Conservation (phyloP, 2,888 invertebrate species). For the Artemia sinica region DNA sequence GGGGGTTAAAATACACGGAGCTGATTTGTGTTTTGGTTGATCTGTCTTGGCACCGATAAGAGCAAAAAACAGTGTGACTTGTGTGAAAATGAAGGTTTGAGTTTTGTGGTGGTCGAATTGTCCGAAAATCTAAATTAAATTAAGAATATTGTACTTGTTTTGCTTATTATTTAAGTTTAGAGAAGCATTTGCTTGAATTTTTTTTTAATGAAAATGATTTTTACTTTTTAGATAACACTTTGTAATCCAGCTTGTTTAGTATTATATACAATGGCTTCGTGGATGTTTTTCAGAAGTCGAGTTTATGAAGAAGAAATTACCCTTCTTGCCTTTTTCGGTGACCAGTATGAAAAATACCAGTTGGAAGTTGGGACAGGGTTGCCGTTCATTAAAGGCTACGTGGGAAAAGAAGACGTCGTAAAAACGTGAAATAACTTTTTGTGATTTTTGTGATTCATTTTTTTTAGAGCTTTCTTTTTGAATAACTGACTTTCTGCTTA, state of each 20-base stretch:
- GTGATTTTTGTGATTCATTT: too few species aligned
- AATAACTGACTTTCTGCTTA: too few species aligned
- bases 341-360: conserved; percentile 70
- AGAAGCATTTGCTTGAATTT: conserved; percentile 16
- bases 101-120: too few species aligned
- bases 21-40: too few species aligned
- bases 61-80: too few species aligned
- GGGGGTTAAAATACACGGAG: too few species aligned
- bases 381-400: conserved; percentile 67
- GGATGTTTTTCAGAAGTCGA: conserved; percentile 77
- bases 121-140: background rate
- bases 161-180: background rate
- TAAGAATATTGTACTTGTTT: background rate
- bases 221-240: conserved; percentile 49
- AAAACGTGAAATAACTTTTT: too few species aligned
- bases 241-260: conserved; percentile 74
- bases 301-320: conserved; percentile 74
- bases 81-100: too few species aligned
- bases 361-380: conserved; percentile 59
- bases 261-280: conserved; percentile 61
- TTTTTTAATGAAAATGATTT: background rate
- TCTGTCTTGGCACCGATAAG: too few species aligned
- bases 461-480: too few species aligned
- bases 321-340: conserved; percentile 76
- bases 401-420: background rate